Percentiles rank a stretch among this genome's conserved stretches.
Evolutionary conservation across 1,140 invertebrate genomes (phyloP).

Genomic region (Eumaeus atala): DNA sequence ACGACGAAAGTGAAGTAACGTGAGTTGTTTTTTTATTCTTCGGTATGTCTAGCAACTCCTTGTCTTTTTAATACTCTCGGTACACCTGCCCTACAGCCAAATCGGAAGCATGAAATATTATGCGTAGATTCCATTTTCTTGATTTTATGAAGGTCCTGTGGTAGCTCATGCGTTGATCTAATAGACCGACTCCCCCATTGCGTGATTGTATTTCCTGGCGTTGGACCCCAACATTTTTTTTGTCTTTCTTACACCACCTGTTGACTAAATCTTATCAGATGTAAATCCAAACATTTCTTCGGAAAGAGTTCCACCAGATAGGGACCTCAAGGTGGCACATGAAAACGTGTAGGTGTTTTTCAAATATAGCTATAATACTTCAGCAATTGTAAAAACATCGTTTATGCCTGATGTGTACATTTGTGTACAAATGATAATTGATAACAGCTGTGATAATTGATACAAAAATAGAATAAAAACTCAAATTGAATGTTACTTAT

Average conservation of each 20-base stretch:
- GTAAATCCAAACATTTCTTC: too few species aligned
- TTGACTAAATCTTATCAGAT: slow-evolving; percentile 33
- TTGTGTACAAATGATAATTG: too few species aligned
- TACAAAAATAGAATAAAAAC: too few species aligned
- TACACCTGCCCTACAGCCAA: slow-evolving; percentile 31
- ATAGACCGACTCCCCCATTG: slow-evolving; percentile 29
- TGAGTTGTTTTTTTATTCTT: slow-evolving; percentile 28
- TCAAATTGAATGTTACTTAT: too few species aligned
- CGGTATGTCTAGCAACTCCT: slow-evolving; percentile 24
- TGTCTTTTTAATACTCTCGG: slow-evolving; percentile 32
- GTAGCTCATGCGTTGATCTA: slow-evolving; percentile 40
- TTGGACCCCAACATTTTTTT: slow-evolving; percentile 42
- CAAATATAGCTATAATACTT: too few species aligned
- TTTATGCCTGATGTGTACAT: too few species aligned
- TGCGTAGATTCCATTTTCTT: slow-evolving; percentile 31
- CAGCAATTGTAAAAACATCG: too few species aligned
- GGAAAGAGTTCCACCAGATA: too few species aligned
- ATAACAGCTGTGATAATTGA: too few species aligned
- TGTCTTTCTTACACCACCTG: slow-evolving; percentile 42
- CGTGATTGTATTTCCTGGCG: slow-evolving; percentile 45
- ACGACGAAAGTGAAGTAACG: slow-evolving; percentile 30
- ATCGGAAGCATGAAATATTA: slow-evolving; percentile 40
- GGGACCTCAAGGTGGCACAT: too few species aligned
- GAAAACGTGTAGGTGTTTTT: too few species aligned
- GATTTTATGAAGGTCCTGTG: slow-evolving; percentile 36